These are phyloP conservation scores for Crepidodera aurea DNA, from an alignment of 2,888 invertebrate species.

Conservation along the genomic window DNA sequence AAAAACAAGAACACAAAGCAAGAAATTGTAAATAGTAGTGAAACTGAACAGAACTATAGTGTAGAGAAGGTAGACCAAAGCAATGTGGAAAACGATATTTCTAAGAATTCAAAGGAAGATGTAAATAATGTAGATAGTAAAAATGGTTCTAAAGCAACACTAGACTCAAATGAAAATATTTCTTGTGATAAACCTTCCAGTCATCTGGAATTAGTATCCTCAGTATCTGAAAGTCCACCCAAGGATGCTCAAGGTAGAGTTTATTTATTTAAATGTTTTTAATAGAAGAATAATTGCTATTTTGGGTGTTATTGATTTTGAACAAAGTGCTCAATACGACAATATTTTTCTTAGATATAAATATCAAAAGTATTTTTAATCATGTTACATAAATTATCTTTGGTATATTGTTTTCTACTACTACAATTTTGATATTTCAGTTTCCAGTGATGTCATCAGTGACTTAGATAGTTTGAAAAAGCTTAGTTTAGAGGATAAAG, in stretches of 20 bases:
- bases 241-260: slow-evolving; percentile 31
- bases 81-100: slow-evolving; percentile 38
- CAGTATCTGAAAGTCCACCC: not conserved
- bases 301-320: too few relatives aligned
- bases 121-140: slow-evolving; percentile 46
- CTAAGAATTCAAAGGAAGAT: slow-evolving; percentile 38
- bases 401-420: too few relatives aligned
- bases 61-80: slow-evolving; percentile 40
- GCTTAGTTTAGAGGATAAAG: slow-evolving; percentile 23
- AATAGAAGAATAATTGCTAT: too few relatives aligned
- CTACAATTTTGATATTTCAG: not conserved
- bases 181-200: slow-evolving; percentile 44
- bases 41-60: slow-evolving; percentile 31
- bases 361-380: too few relatives aligned
- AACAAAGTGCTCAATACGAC: too few relatives aligned
- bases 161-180: slow-evolving; percentile 50
- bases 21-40: slow-evolving; percentile 37
- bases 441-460: slow-evolving; percentile 18
- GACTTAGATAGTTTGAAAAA: slow-evolving; percentile 32
- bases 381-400: too few relatives aligned
- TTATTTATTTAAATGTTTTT: not conserved
- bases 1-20: slow-evolving; percentile 39
- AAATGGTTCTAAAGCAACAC: slow-evolving; percentile 43
- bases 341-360: too few relatives aligned
- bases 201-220: slow-evolving; percentile 16